Percentiles rank a stretch among this genome's conserved stretches.
Evolutionary conservation across 2,113 vertebrate genomes (phyloP).

Genomic region (Orthochromis indermauri): DNA sequence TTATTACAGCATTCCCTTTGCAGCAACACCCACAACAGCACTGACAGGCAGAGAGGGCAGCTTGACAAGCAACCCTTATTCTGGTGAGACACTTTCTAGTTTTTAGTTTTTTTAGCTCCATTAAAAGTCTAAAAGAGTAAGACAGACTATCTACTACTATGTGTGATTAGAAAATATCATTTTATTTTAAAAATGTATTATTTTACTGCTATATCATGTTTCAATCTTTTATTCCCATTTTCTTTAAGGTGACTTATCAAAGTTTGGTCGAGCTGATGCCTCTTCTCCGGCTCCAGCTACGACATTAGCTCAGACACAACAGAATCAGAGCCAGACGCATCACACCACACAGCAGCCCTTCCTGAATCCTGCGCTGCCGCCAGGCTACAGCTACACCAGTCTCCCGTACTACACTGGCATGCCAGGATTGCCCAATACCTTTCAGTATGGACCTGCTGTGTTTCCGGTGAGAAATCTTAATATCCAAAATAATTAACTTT

Average conservation of each 20-base stretch:
- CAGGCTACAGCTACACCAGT: conserved; percentile 98
- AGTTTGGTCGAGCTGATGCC: conserved; percentile 91
- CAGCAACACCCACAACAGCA: conserved; percentile 86
- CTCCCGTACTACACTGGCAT: conserved; percentile 97
- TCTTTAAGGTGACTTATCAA: conserved; percentile 82
- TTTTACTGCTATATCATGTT: neutral
- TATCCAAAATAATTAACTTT: neutral
- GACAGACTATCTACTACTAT: neutral
- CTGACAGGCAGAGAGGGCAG: conserved; percentile 90
- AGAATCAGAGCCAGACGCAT: conserved; percentile 92
- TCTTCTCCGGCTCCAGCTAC: conserved; percentile 92
- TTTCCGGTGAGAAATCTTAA: conserved; percentile 84
- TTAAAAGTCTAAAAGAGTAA: neutral
- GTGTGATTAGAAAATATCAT: neutral
- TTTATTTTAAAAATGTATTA: neutral
- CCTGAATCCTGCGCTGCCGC: conserved; percentile 92
- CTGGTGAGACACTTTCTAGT: conserved; percentile 71
- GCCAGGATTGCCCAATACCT: conserved; percentile 93
- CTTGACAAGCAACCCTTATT: conserved; percentile 91
- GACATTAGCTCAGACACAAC: conserved; percentile 90
- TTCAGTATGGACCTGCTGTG: conserved; percentile 96
- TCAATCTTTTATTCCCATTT: neutral
- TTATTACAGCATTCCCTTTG: conserved; percentile 98
- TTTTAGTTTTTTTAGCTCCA: neutral
- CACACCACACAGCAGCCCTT: conserved; percentile 96